A percentile compares a stretch with the other conserved stretches of the same genome.
Evolutionary conservation across 2,797 vertebrate genomes (phyloP).

Genomic region (Odontamblyopus rebecca): DNA sequence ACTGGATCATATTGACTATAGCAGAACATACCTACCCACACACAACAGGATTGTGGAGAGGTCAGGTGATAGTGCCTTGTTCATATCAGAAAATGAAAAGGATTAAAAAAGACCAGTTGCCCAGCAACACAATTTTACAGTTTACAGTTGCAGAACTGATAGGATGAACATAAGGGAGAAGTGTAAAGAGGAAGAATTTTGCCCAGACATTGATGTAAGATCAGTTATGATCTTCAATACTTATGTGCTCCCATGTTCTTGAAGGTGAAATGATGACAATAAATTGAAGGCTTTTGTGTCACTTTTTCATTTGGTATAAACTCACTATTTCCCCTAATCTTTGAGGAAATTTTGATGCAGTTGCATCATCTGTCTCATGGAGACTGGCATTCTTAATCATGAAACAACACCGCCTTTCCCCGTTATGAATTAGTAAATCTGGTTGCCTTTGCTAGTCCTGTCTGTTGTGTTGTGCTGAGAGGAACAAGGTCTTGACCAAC

Average conservation of each 20-base stretch:
- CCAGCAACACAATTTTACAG: conserved; percentile 51
- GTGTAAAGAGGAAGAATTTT: conserved; percentile 20
- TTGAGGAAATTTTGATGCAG: too few species aligned
- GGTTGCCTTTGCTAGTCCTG: not conserved
- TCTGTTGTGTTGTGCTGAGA: too few species aligned
- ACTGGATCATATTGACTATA: not conserved
- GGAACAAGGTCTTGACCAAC: not conserved
- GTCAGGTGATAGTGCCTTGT: conserved; percentile 30
- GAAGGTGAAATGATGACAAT: conserved; percentile 26
- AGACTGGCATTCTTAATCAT: too few species aligned
- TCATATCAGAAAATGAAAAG: conserved; percentile 30
- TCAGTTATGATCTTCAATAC: conserved; percentile 17
- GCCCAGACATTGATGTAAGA: conserved; percentile 24
- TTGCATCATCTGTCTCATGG: too few species aligned
- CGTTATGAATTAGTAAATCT: not conserved
- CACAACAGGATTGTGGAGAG: conserved; percentile 39
- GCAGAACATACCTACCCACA: conserved; percentile 27
- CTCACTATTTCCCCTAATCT: too few species aligned
- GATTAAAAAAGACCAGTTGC: conserved; percentile 48
- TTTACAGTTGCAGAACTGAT: conserved; percentile 11
- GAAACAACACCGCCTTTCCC: too few species aligned
- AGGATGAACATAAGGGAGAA: conserved; percentile 28
- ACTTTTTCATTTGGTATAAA: too few species aligned
- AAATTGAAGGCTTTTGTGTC: not conserved
- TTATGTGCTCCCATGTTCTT: conserved; percentile 26